Evolutionary conservation across 2,888 invertebrate genomes (phyloP).

Genomic region (Mythimna albipuncta): DNA sequence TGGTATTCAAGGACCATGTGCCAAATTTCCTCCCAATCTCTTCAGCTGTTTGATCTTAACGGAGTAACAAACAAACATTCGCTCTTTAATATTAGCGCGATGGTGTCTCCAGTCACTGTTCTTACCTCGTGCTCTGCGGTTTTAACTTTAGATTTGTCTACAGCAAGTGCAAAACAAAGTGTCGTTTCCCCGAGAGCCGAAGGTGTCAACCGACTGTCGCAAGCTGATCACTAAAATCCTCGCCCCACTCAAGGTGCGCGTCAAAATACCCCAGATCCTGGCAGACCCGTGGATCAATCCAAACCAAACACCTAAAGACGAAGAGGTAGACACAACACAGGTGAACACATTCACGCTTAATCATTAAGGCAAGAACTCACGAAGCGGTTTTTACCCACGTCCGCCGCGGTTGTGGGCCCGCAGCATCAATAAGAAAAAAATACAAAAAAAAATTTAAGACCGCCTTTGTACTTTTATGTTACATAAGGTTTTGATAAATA

Average conservation of each 20-base stretch:
- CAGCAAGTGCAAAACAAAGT: conserved; percentile 94
- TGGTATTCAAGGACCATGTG: too few species aligned
- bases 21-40: too few species aligned
- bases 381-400: too few species aligned
- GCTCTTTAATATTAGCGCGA: neutral
- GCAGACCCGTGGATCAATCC: conserved; percentile 92
- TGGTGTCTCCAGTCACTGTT: neutral
- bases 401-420: too few species aligned
- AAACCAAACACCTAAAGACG: conserved; percentile 80
- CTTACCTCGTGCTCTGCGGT: neutral
- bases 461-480: too few species aligned
- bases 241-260: conserved; percentile 92
- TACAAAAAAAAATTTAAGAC: too few species aligned
- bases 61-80: too few species aligned
- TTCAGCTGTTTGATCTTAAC: too few species aligned
- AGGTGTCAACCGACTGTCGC: conserved; percentile 92
- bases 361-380: too few species aligned
- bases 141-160: conserved; percentile 7
- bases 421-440: too few species aligned
- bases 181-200: conserved; percentile 92
- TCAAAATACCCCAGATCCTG: conserved; percentile 92
- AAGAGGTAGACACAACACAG: conserved; percentile 72
- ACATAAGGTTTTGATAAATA: too few species aligned
- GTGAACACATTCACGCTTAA: conserved; percentile 29
- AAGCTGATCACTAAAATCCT: conserved; percentile 93